Evolutionary conservation across 2,113 vertebrate species (phyloP), one percentile per base, ranked within the genome.

Genomic region (Cacatua alba): DNA sequence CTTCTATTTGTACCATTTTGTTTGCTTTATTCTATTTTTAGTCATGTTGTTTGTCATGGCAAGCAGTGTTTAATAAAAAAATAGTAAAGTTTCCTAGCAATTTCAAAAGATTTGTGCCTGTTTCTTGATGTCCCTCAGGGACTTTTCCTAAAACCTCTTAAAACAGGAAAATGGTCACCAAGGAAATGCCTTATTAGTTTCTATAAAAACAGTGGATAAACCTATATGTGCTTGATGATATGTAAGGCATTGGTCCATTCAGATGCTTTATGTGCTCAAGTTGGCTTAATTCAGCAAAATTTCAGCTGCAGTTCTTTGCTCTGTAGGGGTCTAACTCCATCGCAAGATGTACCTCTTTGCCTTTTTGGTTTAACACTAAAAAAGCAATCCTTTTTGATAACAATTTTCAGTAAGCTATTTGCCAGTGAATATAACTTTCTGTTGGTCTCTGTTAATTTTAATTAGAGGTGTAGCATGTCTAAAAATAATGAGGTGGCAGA

Each of bases 1-100:
- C 55, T 74, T 88, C 75, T 88, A 91, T 94, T 94, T 94, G 86
- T 96, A 94, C 62, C 31, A 0, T 91, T 95, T 94, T 95, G 95
- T 96, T 96, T 94, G 74, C 74, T 97, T 95, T 92, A 94, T 51
- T 91, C 95, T 96, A 95, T 96, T 97, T 94, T 95, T 96, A 96
- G 77, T 62, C 49, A 65, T 39, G 86, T 78, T 96, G 92, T 97
- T 97, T 97, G 86, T 96, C 90, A 96, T 95, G 92, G 94, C 94
- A 95, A 92, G 94, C 69, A 86, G 65, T 93, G 90, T 83, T 97
- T 90, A 91, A 90, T 81, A 80, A 88, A 84, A 95, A 88, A 84
- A 95, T 41, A 41, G 65, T 35, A 13, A 79, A 88, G 93, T 90
- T 95, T 95, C 94, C 88, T 96, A 80, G 88, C 37, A 49, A 88